A percentile compares a stretch with the other conserved stretches of the same genome.
Evolutionary conservation across 92 coral and sea anemone genomes (phyloP).

Genomic region (Zoanthus sansibaricus): DNA sequence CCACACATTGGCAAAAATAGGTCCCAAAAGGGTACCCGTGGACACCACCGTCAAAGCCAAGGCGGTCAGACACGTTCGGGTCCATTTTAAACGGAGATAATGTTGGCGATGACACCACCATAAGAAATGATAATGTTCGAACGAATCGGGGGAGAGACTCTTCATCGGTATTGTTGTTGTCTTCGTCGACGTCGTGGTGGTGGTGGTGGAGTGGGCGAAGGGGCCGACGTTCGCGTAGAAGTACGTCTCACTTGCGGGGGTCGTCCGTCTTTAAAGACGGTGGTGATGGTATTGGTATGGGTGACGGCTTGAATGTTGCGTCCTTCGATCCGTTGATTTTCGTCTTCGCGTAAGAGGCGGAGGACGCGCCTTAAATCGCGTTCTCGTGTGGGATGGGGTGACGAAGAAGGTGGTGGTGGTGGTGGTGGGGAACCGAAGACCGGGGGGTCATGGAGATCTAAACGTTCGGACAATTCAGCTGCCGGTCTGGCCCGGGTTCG

Average conservation of each 20-base stretch:
- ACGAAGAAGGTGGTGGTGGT: not conserved
- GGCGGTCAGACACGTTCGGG: not conserved
- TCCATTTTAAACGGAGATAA: conserved; percentile 16
- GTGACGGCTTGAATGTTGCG: too few relatives aligned
- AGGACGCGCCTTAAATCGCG: conserved; percentile 7
- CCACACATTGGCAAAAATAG: conserved; percentile 10
- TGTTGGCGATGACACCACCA: conserved; percentile 56
- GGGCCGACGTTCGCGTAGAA: too few relatives aligned
- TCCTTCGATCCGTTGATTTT: too few relatives aligned
- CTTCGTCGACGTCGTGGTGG: too few relatives aligned
- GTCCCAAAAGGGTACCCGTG: not conserved
- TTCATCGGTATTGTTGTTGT: too few relatives aligned
- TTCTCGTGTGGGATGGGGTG: not conserved
- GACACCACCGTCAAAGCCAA: conserved; percentile 15
- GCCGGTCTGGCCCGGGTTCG: not conserved
- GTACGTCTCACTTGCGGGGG: too few relatives aligned
- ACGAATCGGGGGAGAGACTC: not conserved
- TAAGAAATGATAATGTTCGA: conserved; percentile 1
- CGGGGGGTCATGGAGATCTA: not conserved
- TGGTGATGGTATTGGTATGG: too few relatives aligned
- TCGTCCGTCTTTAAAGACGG: too few relatives aligned
- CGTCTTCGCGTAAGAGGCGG: too few relatives aligned
- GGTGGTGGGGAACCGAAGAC: not conserved
- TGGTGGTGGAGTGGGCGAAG: too few relatives aligned
- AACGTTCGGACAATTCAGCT: not conserved